A percentile compares a stretch with the other conserved stretches of the same genome.
phyloP scores from a whole-genome alignment of 1,140 invertebrate genomes.

The Zaprionus davidi region DNA sequence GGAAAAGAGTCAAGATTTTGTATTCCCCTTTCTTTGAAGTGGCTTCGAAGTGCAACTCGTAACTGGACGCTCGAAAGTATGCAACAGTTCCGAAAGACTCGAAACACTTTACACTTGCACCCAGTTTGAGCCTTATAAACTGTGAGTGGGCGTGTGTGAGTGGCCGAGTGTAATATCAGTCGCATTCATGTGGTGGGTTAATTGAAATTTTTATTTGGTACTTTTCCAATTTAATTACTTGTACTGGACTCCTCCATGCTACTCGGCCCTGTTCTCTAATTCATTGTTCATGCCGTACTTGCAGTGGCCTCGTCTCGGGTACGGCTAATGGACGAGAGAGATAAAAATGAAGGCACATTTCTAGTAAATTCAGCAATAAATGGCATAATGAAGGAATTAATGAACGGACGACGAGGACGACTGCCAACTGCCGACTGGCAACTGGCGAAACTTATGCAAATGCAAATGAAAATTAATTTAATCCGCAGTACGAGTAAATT shows the following conservation, averaged over 20 bases:
- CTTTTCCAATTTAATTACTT: slow-evolving; percentile 30
- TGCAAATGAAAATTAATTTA: slow-evolving; percentile 84
- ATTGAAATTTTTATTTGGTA: slow-evolving; percentile 21
- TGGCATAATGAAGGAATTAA: slow-evolving; percentile 78
- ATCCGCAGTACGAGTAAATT: slow-evolving; percentile 82
- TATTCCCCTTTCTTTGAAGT: neutral
- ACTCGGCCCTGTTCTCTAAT: neutral
- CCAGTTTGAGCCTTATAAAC: neutral
- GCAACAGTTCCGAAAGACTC: slow-evolving; percentile 1
- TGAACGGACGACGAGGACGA: slow-evolving; percentile 49
- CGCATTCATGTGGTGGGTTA: slow-evolving; percentile 7
- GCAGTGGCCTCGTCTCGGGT: neutral
- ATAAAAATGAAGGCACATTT: slow-evolving; percentile 70
- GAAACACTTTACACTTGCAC: neutral
- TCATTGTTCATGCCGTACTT: slow-evolving; percentile 24
- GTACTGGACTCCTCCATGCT: neutral
- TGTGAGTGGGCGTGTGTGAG: neutral
- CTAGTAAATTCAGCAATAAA: slow-evolving; percentile 69
- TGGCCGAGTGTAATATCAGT: slow-evolving; percentile 8
- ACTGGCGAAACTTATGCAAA: slow-evolving; percentile 75
- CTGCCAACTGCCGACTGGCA: slow-evolving; percentile 20
- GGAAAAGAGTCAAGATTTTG: neutral
- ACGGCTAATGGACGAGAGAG: slow-evolving; percentile 36
- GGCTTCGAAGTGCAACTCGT: neutral
- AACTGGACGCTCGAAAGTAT: slow-evolving; percentile 3